These are phyloP conservation scores for Drosophila merina DNA, from an alignment of 2,888 invertebrate species.

Conservation along the genomic window DNA sequence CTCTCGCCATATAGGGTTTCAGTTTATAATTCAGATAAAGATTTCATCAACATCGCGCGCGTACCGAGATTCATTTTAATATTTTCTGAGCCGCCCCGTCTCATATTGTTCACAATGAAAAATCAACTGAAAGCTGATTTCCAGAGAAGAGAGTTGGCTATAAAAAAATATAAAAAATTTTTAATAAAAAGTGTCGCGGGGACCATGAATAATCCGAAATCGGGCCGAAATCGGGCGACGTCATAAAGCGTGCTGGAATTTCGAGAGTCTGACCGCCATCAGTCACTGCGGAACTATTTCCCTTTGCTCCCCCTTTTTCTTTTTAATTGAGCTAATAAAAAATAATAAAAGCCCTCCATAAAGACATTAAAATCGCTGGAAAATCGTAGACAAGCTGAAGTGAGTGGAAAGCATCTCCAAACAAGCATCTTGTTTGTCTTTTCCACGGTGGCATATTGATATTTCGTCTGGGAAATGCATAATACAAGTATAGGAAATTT, in stretches of 20 bases:
- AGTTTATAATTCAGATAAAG: constrained; percentile 45
- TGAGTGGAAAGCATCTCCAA: constrained; percentile 15
- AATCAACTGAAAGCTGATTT: constrained; percentile 76
- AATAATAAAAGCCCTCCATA: constrained; percentile 60
- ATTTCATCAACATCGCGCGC: constrained; percentile 30
- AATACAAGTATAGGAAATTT: constrained; percentile 49
- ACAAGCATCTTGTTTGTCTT: constrained; percentile 64
- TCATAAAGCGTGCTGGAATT: constrained; percentile 77
- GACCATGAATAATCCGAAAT: constrained; percentile 74
- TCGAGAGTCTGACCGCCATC: constrained; percentile 55
- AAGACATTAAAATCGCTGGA: constrained; percentile 58
- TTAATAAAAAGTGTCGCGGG: constrained; percentile 17
- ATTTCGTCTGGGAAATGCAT: constrained; percentile 40
- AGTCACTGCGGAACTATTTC: constrained; percentile 52
- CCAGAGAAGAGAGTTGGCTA: constrained; percentile 59
- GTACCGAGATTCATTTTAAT: constrained; percentile 42
- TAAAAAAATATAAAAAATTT: constrained; percentile 20
- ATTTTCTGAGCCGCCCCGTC: constrained; percentile 49
- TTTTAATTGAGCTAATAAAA: constrained; percentile 68
- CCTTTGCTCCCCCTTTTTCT: constrained; percentile 1
- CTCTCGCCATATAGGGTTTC: constrained; percentile 45
- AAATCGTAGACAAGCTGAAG: constrained; percentile 45
- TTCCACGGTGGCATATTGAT: constrained; percentile 70
- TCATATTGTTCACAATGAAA: constrained; percentile 41
- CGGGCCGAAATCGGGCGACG: constrained; percentile 68